These are phyloP conservation scores for Tetraneura akinire DNA, from an alignment of 1,140 invertebrate species.

Conservation along the genomic window DNA sequence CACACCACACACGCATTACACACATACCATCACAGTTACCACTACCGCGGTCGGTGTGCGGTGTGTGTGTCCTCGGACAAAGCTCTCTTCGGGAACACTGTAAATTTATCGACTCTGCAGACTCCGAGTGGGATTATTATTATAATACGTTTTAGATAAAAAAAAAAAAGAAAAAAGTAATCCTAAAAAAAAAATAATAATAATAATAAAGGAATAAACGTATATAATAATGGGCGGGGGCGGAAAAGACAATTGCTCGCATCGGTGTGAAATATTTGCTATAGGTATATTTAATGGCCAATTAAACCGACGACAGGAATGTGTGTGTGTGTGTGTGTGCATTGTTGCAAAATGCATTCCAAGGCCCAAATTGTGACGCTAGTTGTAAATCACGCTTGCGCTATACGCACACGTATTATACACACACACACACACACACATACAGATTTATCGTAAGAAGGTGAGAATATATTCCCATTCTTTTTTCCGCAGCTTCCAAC, in stretches of 20 bases:
- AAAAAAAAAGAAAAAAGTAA: neutral
- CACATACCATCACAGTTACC: too few species aligned
- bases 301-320: slow-evolving; percentile 46
- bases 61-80: too few species aligned
- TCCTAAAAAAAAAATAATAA: too few species aligned
- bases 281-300: slow-evolving; percentile 44
- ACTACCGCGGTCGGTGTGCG: too few species aligned
- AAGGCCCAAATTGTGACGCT: slow-evolving; percentile 40
- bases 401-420: neutral
- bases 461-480: slow-evolving; percentile 8
- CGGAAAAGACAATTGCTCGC: slow-evolving; percentile 2
- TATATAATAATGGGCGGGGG: neutral
- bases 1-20: too few species aligned
- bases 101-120: neutral
- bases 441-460: neutral
- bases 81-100: too few species aligned
- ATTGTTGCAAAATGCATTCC: slow-evolving; percentile 47
- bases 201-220: too few species aligned
- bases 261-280: slow-evolving; percentile 26
- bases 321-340: neutral
- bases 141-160: neutral
- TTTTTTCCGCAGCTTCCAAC: neutral
- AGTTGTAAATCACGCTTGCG: slow-evolving; percentile 38
- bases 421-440: too few species aligned
- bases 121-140: neutral